Evolutionary conservation across 2,797 vertebrate genomes (phyloP), one percentile per base, ranked within the genome.

Genomic region (Pterois miles): DNA sequence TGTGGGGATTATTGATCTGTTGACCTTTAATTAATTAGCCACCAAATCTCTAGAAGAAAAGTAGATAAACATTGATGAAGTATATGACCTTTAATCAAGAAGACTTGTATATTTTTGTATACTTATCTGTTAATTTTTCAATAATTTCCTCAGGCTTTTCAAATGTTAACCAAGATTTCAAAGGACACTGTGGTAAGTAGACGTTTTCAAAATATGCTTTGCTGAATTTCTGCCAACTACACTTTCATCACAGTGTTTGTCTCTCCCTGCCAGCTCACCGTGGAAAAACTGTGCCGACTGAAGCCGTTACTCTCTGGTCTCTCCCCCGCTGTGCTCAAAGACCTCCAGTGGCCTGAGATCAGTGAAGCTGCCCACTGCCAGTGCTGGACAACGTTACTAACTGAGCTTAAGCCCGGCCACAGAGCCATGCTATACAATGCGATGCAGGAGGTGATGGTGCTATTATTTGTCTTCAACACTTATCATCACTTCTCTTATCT

Each of bases 171-270:
- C 50, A 92, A 92, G 86, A 94, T 97, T 69, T 94, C 95, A 38
- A 89, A 92, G 29, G 92, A 92, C 29, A 91, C 80, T 1, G 95
- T 95, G 29, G 97, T 98, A 94, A 96, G 97, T 94, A 86, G 20
- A 82, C 4, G 14, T 80, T 62, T 78, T 53, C 8, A 12, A 71
- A 36, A 25, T 11, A 11, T 20, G 25, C 56, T 86, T 62, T 34
- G 12, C 18, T 75, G 60, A 75, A 71, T 66, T 78, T 67, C 6
- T 23, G 38, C 77, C 67, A 50, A 4, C 50, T 71, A 53, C 31
- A 12, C 27, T 36, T 65, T 79, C 31, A 88, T 53, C 22, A 25
- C n/a, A 14, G 16, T 70, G 57, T 74, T 56, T 86, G 13, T 77
- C 43, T 83, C 65, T 60, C n/a, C 74, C 38, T 72, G 74, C 77